Evolutionary conservation across 1,140 invertebrate genomes (phyloP), one percentile per base, ranked within the genome.

Genomic region (Acyrthosiphon pisum): DNA sequence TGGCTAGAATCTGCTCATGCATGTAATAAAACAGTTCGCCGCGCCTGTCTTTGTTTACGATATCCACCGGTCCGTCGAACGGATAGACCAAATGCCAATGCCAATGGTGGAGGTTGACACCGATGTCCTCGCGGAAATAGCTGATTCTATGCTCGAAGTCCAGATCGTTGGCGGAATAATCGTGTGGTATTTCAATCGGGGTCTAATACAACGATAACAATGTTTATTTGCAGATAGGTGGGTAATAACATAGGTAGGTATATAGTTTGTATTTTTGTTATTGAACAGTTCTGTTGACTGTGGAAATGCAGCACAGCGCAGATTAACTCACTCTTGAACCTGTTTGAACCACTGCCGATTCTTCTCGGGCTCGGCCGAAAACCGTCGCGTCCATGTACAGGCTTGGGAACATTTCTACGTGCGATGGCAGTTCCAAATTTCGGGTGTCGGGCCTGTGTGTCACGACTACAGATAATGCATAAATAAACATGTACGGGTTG

Each of bases 71-170:
- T n/a, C 94, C 95, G 37, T 95, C 94, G 94, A 94, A 95, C n/a
- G 95, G 95, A 94, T 95, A 95, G 3, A 95, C 94, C 20, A 96
- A 93, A 94, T 96, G 96, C 95, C 95, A 96, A 94, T 98, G 97
- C 98, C 98, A 98, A 94, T 98, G 97, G 95, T 97, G 97, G 6
- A 97, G 96, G 95, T 97, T 97, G 94, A 97, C 96, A 93, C 97
- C 97, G 94, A 88, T 50, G 95, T 97, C 97, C 94, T 97, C 97
- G 41, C 97, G 96, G 96, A 97, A 97, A 95, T 97, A 97, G 23
- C 96, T 96, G 4, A 96, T 94, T 48, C 97, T 96, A 95, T 98
- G 97, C 94, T 98, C 97, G 2, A 96, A 96, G 93, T 98, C 97
- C 30, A 96, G 94, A 93, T 97, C 96, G 0, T 96, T 96, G 0